Base-by-base conservation (phyloP, 2,888 invertebrate genomes). In the Aporophyla lueneburgensis region DNA sequence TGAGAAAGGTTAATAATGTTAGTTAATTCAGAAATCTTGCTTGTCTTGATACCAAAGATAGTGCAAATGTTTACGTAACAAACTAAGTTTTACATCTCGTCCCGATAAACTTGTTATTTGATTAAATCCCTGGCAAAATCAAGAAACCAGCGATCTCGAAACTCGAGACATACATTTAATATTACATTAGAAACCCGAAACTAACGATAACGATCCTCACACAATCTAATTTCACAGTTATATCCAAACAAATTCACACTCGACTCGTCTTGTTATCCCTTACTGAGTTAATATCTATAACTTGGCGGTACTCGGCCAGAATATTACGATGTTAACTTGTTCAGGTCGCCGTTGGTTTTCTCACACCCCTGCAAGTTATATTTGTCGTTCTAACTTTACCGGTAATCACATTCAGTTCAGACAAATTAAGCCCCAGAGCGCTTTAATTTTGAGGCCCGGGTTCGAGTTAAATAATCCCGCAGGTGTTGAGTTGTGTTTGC, bases 401-500 rank as follows among this genome's bases (percentile, higher is more conserved):
- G n/a, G n/a, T n/a, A n/a, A n/a, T n/a, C n/a, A n/a, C n/a, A n/a
- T n/a, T n/a, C n/a, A n/a, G n/a, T n/a, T n/a, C n/a, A n/a, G n/a
- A n/a, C n/a, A n/a, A 92, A 92, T 93, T 88, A 91, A 93, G 89
- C 90, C 89, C 89, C 83, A 86, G 87, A 89, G 91, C 80, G 88
- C 87, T 90, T 90, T 88, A 89, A 91, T 91, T 92, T 92, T 88
- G 89, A 88, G 88, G 78, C 76, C 80, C 78, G 89, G 92, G 89
- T 92, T 92, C 78, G 74, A 81, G 86, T 80, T 87, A 88, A 92
- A 90, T 90, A 91, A 90, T 91, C 92, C 91, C 91, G 84, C 92
- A 92, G 92, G 92, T 94, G 92, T 88, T 86, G 89, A 89, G 89
- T 89, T 91, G 90, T 92, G 91, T 93, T 91, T 89, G 88, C 91